Evolutionary conservation across 1,140 invertebrate species (phyloP), one percentile per base, ranked within the genome.

Genomic region (Paralvinella palmiformis): DNA sequence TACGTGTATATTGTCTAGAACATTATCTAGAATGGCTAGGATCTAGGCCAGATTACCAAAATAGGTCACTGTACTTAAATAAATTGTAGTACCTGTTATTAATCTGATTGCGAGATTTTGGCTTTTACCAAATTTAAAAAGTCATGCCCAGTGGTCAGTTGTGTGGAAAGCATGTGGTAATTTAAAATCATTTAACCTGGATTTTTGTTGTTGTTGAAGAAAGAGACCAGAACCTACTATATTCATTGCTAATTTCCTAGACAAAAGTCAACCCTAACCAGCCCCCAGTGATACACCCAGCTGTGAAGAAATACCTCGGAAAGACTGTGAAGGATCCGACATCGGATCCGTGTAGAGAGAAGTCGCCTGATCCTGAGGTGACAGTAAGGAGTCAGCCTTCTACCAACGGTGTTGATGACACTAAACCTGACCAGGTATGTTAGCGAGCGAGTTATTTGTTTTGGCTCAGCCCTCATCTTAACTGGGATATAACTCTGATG

Each of bases 241-340:
- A n/a, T n/a, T n/a, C n/a, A n/a, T n/a, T n/a, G n/a, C 17, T 27
- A 22, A n/a, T 50, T 20, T 13, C 48, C 7, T 29, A 52, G 48
- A 52, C 24, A n/a, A 52, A 52, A n/a, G 24, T 29, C 24, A 29
- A 29, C n/a, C 48, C 36, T 69, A 65, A 59, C 57, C 32, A 44
- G 33, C 37, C 56, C 1, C 69, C 72, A 20, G 68, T 70, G 22
- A 75, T 80, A 55, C 77, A 80, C 63, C 78, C 77, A n/a, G 69
- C 76, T 2, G 74, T 77, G 31, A 79, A 79, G 60, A 73, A 76
- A 59, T 69, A 70, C 60, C 59, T 80, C 3, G 77, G 78, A 13
- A 79, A 59, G 44, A 50, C 45, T 57, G 62, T 48, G 33, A 17
- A 27, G 22, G 22, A 22, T 15, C 10, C 29, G 20, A 27, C 36